A percentile compares a stretch with the other conserved stretches of the same genome.
phyloP scores from a whole-genome alignment of 2,113 vertebrate genomes.

The Gopherus evgoodei region DNA sequence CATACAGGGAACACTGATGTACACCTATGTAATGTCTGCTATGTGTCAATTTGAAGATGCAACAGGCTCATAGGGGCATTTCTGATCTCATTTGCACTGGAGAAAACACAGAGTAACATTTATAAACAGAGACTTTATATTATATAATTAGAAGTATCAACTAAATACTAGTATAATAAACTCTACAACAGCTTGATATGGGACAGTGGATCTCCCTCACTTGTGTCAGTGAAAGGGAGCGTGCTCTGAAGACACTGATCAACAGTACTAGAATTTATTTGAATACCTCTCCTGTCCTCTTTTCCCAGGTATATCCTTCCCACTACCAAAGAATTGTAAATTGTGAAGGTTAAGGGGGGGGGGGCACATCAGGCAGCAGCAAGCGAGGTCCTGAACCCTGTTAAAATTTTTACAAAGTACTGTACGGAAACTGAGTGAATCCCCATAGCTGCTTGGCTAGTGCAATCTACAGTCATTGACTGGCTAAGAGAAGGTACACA shows the following conservation, averaged over 20 bases:
- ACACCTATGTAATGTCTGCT: background rate
- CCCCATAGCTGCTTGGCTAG: too few relatives aligned
- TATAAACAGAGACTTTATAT: background rate
- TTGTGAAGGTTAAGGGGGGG: too few relatives aligned
- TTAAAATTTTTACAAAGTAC: too few relatives aligned
- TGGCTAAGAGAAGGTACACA: accelerated
- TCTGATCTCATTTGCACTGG: background rate
- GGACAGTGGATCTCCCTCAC: background rate
- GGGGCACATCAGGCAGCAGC: too few relatives aligned
- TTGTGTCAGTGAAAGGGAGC: background rate
- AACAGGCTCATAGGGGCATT: background rate
- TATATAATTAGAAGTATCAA: background rate
- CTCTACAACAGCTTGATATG: background rate
- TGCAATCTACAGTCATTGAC: too few relatives aligned
- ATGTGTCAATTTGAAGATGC: background rate
- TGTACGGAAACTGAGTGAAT: too few relatives aligned
- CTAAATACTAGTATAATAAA: background rate
- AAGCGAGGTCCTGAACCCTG: too few relatives aligned
- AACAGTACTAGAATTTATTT: too few relatives aligned
- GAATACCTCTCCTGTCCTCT: too few relatives aligned
- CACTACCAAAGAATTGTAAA: too few relatives aligned
- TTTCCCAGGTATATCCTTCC: too few relatives aligned
- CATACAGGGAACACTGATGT: background rate
- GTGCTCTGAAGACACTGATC: too few relatives aligned
- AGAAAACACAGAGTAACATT: background rate